A percentile compares a stretch with the other conserved stretches of the same genome.
phyloP scores from a whole-genome alignment of 1,140 invertebrate species.

The Drosophila ironensis region DNA sequence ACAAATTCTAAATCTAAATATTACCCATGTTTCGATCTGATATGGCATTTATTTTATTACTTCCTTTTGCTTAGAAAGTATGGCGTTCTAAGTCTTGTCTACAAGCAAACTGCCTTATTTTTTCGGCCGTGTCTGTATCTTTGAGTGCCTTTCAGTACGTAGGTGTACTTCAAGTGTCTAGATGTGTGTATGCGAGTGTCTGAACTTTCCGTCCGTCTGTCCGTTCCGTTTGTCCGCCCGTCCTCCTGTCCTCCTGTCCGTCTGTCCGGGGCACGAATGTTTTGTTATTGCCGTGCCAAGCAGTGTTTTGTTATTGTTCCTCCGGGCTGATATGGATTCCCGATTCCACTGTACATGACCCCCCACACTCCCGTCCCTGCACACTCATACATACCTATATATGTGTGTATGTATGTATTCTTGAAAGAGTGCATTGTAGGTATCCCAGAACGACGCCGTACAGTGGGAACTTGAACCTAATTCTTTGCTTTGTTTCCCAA shows the following conservation, averaged over 20 bases:
- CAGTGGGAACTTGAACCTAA: not conserved
- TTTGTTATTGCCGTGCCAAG: conserved; percentile 30
- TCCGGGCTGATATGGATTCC: conserved; percentile 70
- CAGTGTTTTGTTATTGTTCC: conserved; percentile 45
- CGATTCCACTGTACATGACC: conserved; percentile 8
- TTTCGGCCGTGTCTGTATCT: not conserved
- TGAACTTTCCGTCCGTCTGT: conserved; percentile 35
- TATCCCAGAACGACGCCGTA: conserved; percentile 46
- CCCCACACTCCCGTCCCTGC: too few relatives aligned
- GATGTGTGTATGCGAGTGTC: conserved; percentile 25
- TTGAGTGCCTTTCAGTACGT: not conserved
- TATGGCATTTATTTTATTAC: too few relatives aligned
- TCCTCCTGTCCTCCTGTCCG: conserved; percentile 46
- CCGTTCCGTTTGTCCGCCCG: conserved; percentile 12
- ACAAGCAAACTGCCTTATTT: too few relatives aligned
- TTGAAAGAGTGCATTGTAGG: conserved; percentile 39
- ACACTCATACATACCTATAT: not conserved
- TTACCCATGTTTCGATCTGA: too few relatives aligned
- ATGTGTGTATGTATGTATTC: not conserved
- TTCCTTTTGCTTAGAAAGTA: too few relatives aligned
- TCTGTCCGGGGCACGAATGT: conserved; percentile 62
- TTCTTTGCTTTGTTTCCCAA: too few relatives aligned
- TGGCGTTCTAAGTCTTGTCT: too few relatives aligned
- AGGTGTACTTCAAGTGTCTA: not conserved
- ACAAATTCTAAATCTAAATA: too few relatives aligned